Base-by-base conservation (phyloP, 2,888 invertebrate genomes). In the Sphaerophoria taeniata region DNA sequence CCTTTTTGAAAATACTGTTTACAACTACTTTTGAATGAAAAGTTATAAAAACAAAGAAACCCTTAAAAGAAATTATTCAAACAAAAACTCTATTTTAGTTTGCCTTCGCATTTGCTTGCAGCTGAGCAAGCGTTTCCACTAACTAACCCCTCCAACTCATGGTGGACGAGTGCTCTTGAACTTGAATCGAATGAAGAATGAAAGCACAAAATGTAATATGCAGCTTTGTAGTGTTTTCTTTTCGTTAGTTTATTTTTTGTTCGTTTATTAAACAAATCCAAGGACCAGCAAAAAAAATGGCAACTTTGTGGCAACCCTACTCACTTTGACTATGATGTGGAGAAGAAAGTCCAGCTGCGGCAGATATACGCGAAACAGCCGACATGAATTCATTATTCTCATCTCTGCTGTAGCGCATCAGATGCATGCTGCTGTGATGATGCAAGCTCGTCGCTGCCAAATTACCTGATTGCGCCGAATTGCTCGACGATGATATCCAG, bases 401-500 rank as follows among this genome's bases (percentile, higher is more conserved):
- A 69, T 85, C 85, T 55, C 85, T 76, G 81, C 81, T 81, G 45
- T 81, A 85, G n/a, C 81, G 76, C 76, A 85, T 85, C 14, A 85
- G 73, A 81, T 73, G 85, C 85, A 85, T 85, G 58, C 77, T 85
- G 76, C 81, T 85, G 60, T 85, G 85, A 73, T 74, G 85, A 39
- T 77, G 80, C 51, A 76, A 73, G 69, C 53, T 77, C 12, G 70
- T 45, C 12, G 85, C 81, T 36, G 81, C 73, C 65, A 81, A 70
- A 85, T 85, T 85, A 85, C 85, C 85, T 85, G 85, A 81, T 85
- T 85, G 58, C 36, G 81, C n/a, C 45, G 75, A 79, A 73, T 88
- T 88, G 85, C 88, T 88, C 55, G 88, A 85, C 43, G 89, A 24
- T 24, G 24, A 88, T 80, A 88, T 88, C 90, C 90, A 90, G 33